Evolutionary conservation across 92 coral and sea anemone species (phyloP).

Genomic region (Plumapathes pennacea): DNA sequence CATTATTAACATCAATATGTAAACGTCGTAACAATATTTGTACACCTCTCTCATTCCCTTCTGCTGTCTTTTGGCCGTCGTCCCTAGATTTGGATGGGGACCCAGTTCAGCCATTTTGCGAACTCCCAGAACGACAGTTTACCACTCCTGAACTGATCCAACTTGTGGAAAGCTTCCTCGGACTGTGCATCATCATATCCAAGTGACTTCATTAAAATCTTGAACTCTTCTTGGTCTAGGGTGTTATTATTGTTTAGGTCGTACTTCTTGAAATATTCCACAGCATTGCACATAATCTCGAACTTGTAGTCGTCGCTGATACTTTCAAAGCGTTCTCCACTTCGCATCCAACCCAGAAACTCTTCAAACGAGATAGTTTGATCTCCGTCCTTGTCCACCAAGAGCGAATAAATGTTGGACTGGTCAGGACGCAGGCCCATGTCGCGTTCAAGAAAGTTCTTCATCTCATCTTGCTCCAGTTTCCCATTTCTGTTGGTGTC

Average conservation of each 20-base stretch:
- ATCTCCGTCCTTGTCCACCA: slow-evolving; percentile 68
- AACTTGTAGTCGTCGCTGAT: slow-evolving; percentile 46
- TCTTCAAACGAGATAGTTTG: slow-evolving; percentile 71
- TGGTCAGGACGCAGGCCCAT: slow-evolving; percentile 57
- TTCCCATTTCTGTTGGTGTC: slow-evolving; percentile 59
- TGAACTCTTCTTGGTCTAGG: slow-evolving; percentile 43
- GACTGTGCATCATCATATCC: slow-evolving; percentile 31
- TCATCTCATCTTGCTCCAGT: slow-evolving; percentile 54
- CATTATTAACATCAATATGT: too few relatives aligned
- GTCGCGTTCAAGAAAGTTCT: slow-evolving; percentile 49
- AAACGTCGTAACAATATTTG: too few relatives aligned
- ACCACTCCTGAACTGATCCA: slow-evolving; percentile 61
- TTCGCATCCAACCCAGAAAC: slow-evolving; percentile 65
- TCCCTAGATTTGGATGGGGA: slow-evolving; percentile 32
- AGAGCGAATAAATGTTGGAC: slow-evolving; percentile 49
- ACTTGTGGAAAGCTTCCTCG: slow-evolving; percentile 35
- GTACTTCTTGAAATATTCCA: slow-evolving; percentile 53
- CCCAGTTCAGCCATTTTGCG: slow-evolving; percentile 69
- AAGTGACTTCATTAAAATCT: slow-evolving; percentile 50
- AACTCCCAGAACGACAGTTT: slow-evolving; percentile 73
- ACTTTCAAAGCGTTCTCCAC: slow-evolving; percentile 64
- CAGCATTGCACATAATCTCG: slow-evolving; percentile 45
- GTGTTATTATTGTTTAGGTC: slow-evolving; percentile 49
- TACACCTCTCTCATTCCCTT: too few relatives aligned
- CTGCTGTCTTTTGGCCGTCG: too few relatives aligned